Evolutionary conservation across 2,888 invertebrate genomes (phyloP).

Genomic region (Sinhomidia bicolor): DNA sequence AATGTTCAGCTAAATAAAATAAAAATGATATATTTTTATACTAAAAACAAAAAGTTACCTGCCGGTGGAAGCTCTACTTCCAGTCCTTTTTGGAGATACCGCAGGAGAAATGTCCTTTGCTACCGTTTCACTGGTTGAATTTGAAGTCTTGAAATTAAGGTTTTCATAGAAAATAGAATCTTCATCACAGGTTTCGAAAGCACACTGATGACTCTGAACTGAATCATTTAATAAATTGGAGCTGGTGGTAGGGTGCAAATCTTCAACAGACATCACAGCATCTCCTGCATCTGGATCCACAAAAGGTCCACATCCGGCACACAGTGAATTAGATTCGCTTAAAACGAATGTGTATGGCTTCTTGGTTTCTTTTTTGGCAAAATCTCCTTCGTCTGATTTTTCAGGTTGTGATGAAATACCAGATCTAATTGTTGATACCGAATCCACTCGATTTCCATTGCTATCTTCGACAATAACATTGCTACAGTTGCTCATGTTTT

Average conservation of each 20-base stretch:
- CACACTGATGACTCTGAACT: slow-evolving; percentile 74
- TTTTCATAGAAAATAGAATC: slow-evolving; percentile 78
- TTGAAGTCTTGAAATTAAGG: slow-evolving; percentile 54
- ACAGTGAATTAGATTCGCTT: slow-evolving; percentile 76
- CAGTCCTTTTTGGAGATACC: slow-evolving; percentile 21
- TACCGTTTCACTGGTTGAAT: background rate
- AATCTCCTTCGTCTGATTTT: slow-evolving; percentile 46
- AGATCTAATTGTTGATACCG: background rate
- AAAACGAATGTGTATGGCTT: slow-evolving; percentile 77
- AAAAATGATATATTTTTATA: too few species aligned
- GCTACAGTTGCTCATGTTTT: slow-evolving; percentile 23
- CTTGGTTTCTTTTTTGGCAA: slow-evolving; percentile 47
- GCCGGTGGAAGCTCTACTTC: slow-evolving; percentile 51
- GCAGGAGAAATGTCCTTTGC: background rate
- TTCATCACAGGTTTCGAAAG: slow-evolving; percentile 80
- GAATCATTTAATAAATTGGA: slow-evolving; percentile 57
- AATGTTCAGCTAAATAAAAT: background rate
- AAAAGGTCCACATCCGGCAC: slow-evolving; percentile 77
- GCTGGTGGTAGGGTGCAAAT: slow-evolving; percentile 25
- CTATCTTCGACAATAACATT: background rate
- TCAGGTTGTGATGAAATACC: background rate
- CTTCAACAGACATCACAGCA: slow-evolving; percentile 53
- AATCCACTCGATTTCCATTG: background rate
- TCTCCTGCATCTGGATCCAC: slow-evolving; percentile 64
- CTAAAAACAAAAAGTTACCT: slow-evolving; percentile 22